phyloP scores from a whole-genome alignment of 2,888 invertebrate species.

The Microctonus brassicae region DNA sequence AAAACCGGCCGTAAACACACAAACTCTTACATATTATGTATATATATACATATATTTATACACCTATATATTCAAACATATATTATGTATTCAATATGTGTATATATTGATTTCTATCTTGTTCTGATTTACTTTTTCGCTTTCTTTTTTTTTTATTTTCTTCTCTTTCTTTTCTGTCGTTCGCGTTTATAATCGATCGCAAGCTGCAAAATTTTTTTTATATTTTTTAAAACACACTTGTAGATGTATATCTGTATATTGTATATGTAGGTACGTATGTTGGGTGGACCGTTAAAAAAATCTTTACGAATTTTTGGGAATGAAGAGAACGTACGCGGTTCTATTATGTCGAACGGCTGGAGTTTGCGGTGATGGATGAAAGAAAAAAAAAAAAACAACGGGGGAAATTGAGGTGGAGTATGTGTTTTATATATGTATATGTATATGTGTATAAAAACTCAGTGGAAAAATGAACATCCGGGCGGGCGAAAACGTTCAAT shows the following conservation, averaged over 20 bases:
- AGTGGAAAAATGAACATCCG: conserved; percentile 35
- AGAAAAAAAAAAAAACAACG: conserved; percentile 13
- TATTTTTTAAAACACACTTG: conserved; percentile 22
- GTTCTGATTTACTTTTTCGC: not conserved
- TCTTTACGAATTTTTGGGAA: conserved; percentile 18
- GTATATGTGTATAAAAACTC: conserved; percentile 15
- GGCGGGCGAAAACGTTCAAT: conserved; percentile 19
- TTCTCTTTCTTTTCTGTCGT: conserved; percentile 26
- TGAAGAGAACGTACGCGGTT: conserved; percentile 34
- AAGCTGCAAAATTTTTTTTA: conserved; percentile 52
- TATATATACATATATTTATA: not conserved
- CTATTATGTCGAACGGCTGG: conserved; percentile 26
- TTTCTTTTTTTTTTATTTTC: conserved; percentile 26
- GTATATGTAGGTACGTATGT: not conserved
- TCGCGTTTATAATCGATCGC: conserved; percentile 40
- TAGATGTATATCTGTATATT: too few relatives aligned
- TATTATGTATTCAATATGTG: not conserved
- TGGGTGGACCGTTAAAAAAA: not conserved
- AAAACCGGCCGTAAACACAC: conserved; percentile 33
- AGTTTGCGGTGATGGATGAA: conserved; percentile 4
- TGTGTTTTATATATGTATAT: not conserved
- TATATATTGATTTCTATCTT: not conserved
- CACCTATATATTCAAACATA: too few relatives aligned
- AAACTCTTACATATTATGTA: not conserved
- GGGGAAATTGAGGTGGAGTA: not conserved